Conservation (phyloP, 2,113 vertebrate genomes). For the Scartelaos histophorus region DNA sequence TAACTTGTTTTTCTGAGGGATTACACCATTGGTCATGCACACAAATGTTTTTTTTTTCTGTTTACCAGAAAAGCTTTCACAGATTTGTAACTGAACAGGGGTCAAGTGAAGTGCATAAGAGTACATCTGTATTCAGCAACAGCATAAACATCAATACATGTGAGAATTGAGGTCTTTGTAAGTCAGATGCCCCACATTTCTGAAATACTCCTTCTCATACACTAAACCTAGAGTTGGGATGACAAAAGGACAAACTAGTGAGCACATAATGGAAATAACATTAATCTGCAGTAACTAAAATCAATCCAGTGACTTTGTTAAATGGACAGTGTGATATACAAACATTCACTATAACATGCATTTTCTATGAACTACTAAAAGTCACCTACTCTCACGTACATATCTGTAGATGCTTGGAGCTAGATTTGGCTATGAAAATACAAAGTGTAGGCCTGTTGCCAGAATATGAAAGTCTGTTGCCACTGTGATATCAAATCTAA, state of each 20-base stretch:
- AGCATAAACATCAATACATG: neutral
- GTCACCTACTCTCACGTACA: neutral
- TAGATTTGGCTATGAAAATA: neutral
- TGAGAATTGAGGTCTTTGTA: neutral
- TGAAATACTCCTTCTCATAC: neutral
- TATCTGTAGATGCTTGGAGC: neutral
- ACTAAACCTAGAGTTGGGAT: neutral
- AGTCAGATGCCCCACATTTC: neutral
- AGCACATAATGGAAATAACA: neutral
- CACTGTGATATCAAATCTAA: neutral
- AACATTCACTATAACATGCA: neutral
- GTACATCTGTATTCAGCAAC: neutral
- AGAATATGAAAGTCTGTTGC: neutral
- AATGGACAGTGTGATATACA: neutral
- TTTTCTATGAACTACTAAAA: neutral
- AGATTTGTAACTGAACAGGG: neutral
- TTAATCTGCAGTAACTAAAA: neutral
- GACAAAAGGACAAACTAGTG: neutral
- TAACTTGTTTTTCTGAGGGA: neutral
- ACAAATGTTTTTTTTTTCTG: slow-evolving; percentile 9
- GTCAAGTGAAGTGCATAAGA: neutral
- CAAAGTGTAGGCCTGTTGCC: neutral
- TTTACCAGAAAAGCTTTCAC: neutral
- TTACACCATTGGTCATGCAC: slow-evolving; percentile 1
- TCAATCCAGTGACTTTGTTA: neutral